Conservation (phyloP, 2,797 vertebrate species). For the Valencia hispanica region DNA sequence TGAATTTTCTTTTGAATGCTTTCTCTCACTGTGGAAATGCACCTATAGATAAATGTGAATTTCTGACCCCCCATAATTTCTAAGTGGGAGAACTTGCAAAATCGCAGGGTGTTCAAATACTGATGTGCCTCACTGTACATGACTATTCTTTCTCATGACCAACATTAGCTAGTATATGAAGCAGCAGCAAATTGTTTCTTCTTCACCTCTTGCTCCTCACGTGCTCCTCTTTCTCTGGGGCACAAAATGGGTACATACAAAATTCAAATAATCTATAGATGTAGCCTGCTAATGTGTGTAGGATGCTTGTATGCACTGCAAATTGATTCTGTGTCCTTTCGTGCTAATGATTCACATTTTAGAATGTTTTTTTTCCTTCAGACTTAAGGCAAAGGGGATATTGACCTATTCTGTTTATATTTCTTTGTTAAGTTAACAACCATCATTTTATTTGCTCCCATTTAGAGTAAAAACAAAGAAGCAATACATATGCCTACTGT, state of each 20-base stretch:
- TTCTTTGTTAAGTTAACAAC: no score
- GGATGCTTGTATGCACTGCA: neutral
- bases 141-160: neutral
- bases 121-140: no score
- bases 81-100: no score
- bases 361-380: no score
- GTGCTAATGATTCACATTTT: neutral
- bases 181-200: neutral
- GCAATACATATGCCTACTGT: no score
- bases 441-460: neutral
- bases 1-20: no score
- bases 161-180: neutral
- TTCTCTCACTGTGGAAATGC: no score
- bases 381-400: no score
- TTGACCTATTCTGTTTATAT: no score
- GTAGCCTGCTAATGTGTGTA: neutral
- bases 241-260: neutral
- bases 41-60: no score
- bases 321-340: neutral
- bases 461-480: neutral
- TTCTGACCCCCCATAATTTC: no score
- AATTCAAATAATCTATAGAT: neutral
- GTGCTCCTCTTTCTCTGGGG: neutral
- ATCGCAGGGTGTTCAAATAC: no score
- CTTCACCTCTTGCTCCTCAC: neutral